Evolutionary conservation across 2,113 vertebrate species (phyloP), one percentile per base, ranked within the genome.

Genomic region (Cyprinodon variegatus): DNA sequence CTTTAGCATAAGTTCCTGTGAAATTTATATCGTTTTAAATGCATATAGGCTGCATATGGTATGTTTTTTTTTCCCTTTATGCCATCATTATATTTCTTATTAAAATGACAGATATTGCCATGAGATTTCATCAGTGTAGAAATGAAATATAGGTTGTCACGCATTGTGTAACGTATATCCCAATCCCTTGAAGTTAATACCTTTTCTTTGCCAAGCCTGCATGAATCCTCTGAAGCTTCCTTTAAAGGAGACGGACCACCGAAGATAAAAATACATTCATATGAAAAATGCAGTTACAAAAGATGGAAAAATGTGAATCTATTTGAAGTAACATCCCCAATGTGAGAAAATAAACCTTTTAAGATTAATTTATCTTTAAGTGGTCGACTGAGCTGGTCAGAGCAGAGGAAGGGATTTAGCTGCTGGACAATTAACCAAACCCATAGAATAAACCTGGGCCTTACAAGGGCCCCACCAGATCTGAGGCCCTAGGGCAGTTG

Each of bases 391-490:
- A 29, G 12, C 7, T 45, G 22, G 20, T 62, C 39, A 4, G 46
- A 13, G n/a, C 22, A 67, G n/a, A n/a, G n/a, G 40, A 36, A 65
- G 11, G 65, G 60, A 70, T 69, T 72, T 20, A 68, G 50, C 48
- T 68, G 64, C 57, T 45, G 1, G 59, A 61, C 63, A 77, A 0
- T 78, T 57, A 78, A 39, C 12, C 74, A 77, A 81, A 70, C 50
- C 61, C 61, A 40, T 2, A 13, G 12, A 45, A 40, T 67, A 46
- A 81, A 68, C 10, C 39, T n/a, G 41, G 17, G 41, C 53, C 22
- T 70, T 74, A 61, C 17, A n/a, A 8, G 57, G 45, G 61, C 14
- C 59, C 15, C 40, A 22, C 36, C 7, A 38, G 65, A 36, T 43
- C 60, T 37, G 7, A 50, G 41, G 4, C 65, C 65, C 45, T n/a